phyloP scores from a whole-genome alignment of 2,113 vertebrate species.

The Antechinus stuartii region DNA sequence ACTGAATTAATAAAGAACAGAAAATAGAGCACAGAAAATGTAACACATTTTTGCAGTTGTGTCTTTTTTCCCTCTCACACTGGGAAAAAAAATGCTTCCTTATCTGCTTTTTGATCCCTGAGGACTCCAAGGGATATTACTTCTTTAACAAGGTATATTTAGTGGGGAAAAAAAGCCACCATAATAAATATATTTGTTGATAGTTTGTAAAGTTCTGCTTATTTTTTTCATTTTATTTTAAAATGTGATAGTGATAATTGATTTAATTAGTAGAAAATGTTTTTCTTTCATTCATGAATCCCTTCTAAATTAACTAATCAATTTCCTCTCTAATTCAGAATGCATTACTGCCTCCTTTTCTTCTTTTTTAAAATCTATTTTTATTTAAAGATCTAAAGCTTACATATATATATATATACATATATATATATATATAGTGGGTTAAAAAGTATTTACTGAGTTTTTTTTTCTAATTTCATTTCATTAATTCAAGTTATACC shows the following conservation, averaged over 20 bases:
- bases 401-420: no score
- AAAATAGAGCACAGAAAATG: constrained; percentile 75
- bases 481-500: constrained; percentile 20
- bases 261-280: constrained; percentile 20
- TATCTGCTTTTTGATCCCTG: constrained; percentile 72
- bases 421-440: neutral
- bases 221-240: constrained; percentile 55
- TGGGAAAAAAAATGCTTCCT: constrained; percentile 63
- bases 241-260: neutral
- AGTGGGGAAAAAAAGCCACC: constrained; percentile 79
- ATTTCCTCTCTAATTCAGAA: constrained; percentile 4
- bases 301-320: constrained; percentile 30
- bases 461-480: constrained; percentile 46
- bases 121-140: constrained; percentile 68
- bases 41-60: constrained; percentile 75
- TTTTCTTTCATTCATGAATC: constrained; percentile 39
- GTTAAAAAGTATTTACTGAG: constrained; percentile 43
- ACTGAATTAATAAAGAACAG: constrained; percentile 83
- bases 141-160: constrained; percentile 78
- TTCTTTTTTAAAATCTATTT: neutral
- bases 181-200: constrained; percentile 86
- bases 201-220: constrained; percentile 75
- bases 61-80: constrained; percentile 57
- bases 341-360: neutral
- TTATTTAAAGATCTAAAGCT: constrained; percentile 14